phyloP scores from a whole-genome alignment of 1,140 invertebrate species.

The Trichomalopsis sarcophagae region DNA sequence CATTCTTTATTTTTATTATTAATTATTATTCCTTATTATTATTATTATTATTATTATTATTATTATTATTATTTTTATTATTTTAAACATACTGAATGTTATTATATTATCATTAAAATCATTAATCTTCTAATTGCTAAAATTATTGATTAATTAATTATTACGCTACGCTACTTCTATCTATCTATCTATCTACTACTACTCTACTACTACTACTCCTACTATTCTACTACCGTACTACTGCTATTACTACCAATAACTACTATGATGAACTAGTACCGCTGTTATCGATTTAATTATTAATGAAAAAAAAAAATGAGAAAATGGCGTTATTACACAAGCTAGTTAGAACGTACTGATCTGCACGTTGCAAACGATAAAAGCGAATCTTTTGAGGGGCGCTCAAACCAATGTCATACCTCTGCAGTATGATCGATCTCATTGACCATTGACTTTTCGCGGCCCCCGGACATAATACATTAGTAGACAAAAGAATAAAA shows the following conservation, averaged over 20 bases:
- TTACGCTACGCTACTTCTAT: slow-evolving; percentile 53
- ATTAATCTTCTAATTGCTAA: slow-evolving; percentile 55
- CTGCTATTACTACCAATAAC: slow-evolving; percentile 63
- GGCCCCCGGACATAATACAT: slow-evolving; percentile 55
- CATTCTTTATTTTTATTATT: slow-evolving; percentile 55
- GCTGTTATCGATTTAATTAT: slow-evolving; percentile 66
- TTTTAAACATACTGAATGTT: slow-evolving; percentile 58
- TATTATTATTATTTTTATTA: slow-evolving; percentile 64
- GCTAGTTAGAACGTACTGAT: slow-evolving; percentile 66
- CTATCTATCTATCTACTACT: slow-evolving; percentile 56
- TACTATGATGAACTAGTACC: slow-evolving; percentile 62
- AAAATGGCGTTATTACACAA: slow-evolving; percentile 55
- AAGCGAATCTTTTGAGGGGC: slow-evolving; percentile 44
- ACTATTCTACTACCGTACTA: slow-evolving; percentile 63
- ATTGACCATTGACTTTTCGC: slow-evolving; percentile 68
- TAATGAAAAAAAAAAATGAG: slow-evolving; percentile 60
- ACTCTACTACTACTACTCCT: slow-evolving; percentile 60
- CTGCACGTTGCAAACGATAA: slow-evolving; percentile 55
- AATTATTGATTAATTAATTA: slow-evolving; percentile 49
- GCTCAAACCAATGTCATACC: slow-evolving; percentile 61
- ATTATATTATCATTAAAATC: slow-evolving; percentile 63
- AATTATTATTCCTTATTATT: slow-evolving; percentile 32
- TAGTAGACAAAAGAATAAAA: slow-evolving; percentile 2
- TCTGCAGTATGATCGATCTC: slow-evolving; percentile 70
- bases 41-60: slow-evolving; percentile 49